These are phyloP conservation scores for Centruroides sculpturatus DNA, from an alignment of 1,140 invertebrate genomes.

Conservation along the genomic window DNA sequence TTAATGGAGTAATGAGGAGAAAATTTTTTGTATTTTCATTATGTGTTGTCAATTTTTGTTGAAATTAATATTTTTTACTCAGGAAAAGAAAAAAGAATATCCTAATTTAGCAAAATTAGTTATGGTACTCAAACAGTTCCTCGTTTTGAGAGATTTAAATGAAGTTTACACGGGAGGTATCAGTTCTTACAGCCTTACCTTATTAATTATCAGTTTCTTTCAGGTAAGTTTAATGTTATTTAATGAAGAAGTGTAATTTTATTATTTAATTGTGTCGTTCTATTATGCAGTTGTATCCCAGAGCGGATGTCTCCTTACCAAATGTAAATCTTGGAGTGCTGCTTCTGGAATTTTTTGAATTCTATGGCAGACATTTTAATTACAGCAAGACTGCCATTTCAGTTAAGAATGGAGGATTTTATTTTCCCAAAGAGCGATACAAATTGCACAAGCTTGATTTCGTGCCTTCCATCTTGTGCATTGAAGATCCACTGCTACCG, in stretches of 20 bases:
- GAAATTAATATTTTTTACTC: too few relatives aligned
- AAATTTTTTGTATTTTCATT: too few relatives aligned
- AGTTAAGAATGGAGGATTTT: conserved; percentile 2
- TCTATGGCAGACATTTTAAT: conserved; percentile 16
- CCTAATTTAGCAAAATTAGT: conserved; percentile 9
- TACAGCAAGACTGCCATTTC: conserved; percentile 11
- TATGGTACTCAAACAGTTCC: conserved; percentile 14
- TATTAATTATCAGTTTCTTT: conserved; percentile 11
- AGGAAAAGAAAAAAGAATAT: conserved; percentile 7
- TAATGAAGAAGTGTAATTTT: neutral
- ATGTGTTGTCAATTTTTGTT: too few relatives aligned
- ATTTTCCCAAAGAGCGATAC: neutral
- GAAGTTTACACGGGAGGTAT: conserved; percentile 16
- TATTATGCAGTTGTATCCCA: conserved; percentile 48
- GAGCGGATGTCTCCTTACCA: conserved; percentile 35
- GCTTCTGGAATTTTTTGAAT: conserved; percentile 15
- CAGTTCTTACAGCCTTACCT: conserved; percentile 13
- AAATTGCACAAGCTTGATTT: too few relatives aligned
- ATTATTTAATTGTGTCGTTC: conserved; percentile 1
- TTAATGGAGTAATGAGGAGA: too few relatives aligned
- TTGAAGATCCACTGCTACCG: conserved; percentile 12
- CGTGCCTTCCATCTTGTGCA: neutral
- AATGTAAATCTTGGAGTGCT: conserved; percentile 7
- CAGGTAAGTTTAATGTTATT: conserved; percentile 3
- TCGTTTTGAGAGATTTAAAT: conserved; percentile 10